phyloP scores from a whole-genome alignment of 2,888 invertebrate species.

The Napeogenes inachia region DNA sequence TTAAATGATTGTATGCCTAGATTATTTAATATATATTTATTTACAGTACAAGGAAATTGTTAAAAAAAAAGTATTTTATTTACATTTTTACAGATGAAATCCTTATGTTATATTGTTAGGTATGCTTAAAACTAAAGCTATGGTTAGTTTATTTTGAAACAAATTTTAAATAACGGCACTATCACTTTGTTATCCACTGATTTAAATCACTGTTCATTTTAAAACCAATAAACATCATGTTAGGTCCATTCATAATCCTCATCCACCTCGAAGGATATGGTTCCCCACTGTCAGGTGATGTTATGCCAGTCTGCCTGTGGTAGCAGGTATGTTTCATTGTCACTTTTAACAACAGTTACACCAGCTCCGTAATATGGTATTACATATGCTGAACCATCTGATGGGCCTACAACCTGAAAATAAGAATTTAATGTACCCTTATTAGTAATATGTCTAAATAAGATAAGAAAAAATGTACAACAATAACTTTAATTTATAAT shows the following conservation, averaged over 20 bases:
- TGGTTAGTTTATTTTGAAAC: too few species aligned
- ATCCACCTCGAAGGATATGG: slow-evolving; percentile 66
- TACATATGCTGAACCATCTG: slow-evolving; percentile 96
- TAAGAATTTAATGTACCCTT: neutral
- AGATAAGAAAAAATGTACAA: too few species aligned
- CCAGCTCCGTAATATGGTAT: slow-evolving; percentile 96
- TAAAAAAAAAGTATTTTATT: slow-evolving; percentile 18
- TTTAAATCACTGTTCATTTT: slow-evolving; percentile 1
- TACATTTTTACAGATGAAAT: slow-evolving; percentile 22
- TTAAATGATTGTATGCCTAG: slow-evolving; percentile 8
- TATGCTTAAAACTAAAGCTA: slow-evolving; percentile 7
- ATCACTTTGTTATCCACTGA: neutral
- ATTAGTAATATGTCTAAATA: too few species aligned
- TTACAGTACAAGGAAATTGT: slow-evolving; percentile 13
- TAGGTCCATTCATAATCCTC: slow-evolving; percentile 74
- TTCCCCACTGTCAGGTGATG: slow-evolving; percentile 75
- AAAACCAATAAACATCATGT: slow-evolving; percentile 24
- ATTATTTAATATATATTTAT: slow-evolving; percentile 20
- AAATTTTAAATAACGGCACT: too few species aligned
- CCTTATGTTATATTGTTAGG: slow-evolving; percentile 8
- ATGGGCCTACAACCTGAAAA: slow-evolving; percentile 88
- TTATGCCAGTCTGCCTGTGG: slow-evolving; percentile 88
- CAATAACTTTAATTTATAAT: too few species aligned
- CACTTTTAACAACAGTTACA: slow-evolving; percentile 86
- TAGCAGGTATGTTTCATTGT: slow-evolving; percentile 90